Conservation (phyloP, 2,797 vertebrate species). For the Margarornis squamiger region DNA sequence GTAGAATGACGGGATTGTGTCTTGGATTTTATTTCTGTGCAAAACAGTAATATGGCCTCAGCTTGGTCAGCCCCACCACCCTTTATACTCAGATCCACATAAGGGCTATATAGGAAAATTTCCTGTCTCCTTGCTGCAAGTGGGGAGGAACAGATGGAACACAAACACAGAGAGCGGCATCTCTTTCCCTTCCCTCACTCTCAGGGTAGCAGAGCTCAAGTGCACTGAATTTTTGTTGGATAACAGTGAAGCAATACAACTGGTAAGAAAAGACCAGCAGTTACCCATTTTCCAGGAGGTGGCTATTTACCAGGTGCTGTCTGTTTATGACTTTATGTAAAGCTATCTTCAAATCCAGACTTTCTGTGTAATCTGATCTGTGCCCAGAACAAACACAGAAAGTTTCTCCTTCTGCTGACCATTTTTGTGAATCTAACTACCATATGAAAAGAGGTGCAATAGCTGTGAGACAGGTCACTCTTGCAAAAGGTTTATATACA, state of each 20-base stretch:
- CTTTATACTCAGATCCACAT: not conserved
- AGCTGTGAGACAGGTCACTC: not conserved
- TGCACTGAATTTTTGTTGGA: not conserved
- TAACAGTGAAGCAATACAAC: not conserved
- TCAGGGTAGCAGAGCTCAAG: not conserved
- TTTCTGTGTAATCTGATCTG: not conserved
- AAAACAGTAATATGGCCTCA: not conserved
- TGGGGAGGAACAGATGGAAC: not conserved
- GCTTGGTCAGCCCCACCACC: not conserved
- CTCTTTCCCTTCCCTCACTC: not conserved
- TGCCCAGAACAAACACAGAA: not conserved
- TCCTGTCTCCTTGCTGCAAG: not conserved
- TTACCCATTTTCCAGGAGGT: not conserved
- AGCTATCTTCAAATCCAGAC: not conserved
- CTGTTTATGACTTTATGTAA: not conserved
- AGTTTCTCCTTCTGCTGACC: not conserved
- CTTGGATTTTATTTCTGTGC: not conserved
- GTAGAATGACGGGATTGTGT: not conserved
- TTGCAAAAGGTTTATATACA: not conserved
- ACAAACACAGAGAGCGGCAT: not conserved
- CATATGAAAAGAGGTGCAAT: not conserved
- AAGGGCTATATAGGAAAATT: not conserved
- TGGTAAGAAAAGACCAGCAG: not conserved
- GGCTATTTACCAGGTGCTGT: not conserved
- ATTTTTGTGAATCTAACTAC: not conserved